Evolutionary conservation across 37 sponge, comb jelly and placozoan species (phyloP).

Genomic region (Agelas oroides): DNA sequence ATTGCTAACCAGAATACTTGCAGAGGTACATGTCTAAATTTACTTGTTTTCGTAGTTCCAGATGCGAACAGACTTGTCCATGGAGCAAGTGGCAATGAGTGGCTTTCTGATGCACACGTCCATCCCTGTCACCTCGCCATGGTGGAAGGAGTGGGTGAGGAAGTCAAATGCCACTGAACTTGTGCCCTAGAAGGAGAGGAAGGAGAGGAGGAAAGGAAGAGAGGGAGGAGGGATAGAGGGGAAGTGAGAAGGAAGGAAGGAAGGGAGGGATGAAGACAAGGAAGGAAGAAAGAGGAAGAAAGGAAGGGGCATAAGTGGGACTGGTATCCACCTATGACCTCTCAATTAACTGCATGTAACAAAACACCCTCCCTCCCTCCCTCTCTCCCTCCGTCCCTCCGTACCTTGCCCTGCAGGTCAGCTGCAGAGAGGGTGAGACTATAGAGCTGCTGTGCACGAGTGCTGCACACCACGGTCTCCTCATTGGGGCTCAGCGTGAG

Average conservation of each 20-base stretch:
- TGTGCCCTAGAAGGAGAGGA: constrained; percentile 1
- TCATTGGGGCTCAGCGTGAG: constrained; percentile 91
- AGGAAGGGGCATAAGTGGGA: no score
- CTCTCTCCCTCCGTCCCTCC: no score
- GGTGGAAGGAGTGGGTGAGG: constrained; percentile 78
- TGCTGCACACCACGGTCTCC: constrained; percentile 88
- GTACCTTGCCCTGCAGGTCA: constrained; percentile 87
- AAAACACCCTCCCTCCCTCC: no score
- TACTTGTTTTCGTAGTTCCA: constrained; percentile 98
- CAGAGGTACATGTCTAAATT: background rate
- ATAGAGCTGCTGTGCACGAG: constrained; percentile 88
- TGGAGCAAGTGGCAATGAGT: constrained; percentile 95
- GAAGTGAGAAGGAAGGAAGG: no score
- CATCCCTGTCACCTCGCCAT: constrained; percentile 86
- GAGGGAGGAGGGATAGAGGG: no score
- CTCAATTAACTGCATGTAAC: no score
- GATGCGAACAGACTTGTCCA: constrained; percentile 89
- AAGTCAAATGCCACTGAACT: constrained; percentile 72
- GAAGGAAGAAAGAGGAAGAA: no score
- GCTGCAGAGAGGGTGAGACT: constrained; percentile 84
- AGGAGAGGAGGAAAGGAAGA: background rate
- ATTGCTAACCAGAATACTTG: no score
- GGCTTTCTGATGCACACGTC: constrained; percentile 95
- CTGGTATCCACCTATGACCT: no score
- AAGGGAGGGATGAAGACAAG: no score